Evolutionary conservation across 2,113 vertebrate species (phyloP).

Genomic region (Bujurquina vittata): DNA sequence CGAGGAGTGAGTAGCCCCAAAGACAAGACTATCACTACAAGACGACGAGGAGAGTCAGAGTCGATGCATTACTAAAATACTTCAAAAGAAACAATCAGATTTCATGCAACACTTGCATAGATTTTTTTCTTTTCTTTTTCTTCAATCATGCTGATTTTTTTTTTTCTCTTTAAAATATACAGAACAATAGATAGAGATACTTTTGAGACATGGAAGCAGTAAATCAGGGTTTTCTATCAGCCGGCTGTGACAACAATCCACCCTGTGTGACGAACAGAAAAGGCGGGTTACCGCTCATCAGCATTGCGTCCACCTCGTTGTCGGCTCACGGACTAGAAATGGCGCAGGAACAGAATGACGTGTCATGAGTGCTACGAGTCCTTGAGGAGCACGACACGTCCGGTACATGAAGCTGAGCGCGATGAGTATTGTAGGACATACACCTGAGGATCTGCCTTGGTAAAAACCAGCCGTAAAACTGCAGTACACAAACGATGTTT

Average conservation of each 20-base stretch:
- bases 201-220: conserved; percentile 76
- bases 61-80: conserved; percentile 80
- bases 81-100: conserved; percentile 80
- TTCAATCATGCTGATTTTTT: conserved; percentile 79
- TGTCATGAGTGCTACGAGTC: conserved; percentile 71
- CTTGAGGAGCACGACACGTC: conserved; percentile 45
- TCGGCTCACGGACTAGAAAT: conserved; percentile 50
- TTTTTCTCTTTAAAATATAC: conserved; percentile 75
- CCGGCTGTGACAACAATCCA: not conserved
- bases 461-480: conserved; percentile 58
- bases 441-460: conserved; percentile 68
- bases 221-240: conserved; percentile 41
- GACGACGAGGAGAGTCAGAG: conserved; percentile 73
- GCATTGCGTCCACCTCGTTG: conserved; percentile 25
- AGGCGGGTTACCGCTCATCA: conserved; percentile 15
- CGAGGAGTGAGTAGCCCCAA: conserved; percentile 73
- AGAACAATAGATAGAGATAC: conserved; percentile 78
- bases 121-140: conserved; percentile 73
- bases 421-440: conserved; percentile 38
- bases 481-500: conserved; percentile 58
- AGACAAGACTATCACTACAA: conserved; percentile 77
- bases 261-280: conserved; percentile 28
- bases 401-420: conserved; percentile 18
- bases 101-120: conserved; percentile 88
- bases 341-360: conserved; percentile 48